Conservation (phyloP, 2,113 vertebrate genomes). For the Thunnus maccoyii region DNA sequence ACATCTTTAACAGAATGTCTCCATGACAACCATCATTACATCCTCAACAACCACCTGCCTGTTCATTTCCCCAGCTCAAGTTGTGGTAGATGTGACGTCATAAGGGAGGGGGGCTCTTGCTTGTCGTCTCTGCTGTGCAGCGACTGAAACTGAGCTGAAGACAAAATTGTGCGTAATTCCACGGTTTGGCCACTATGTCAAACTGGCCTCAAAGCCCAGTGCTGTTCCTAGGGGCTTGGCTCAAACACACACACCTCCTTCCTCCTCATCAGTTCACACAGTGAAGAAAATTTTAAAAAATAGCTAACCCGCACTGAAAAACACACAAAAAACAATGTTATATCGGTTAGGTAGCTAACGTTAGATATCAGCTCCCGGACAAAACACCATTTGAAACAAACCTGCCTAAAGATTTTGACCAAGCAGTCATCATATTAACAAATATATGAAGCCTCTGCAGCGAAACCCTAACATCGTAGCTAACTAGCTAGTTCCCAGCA, state of each 20-base stretch:
- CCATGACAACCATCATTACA: neutral
- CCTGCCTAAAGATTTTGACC: neutral
- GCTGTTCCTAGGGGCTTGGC: too few relatives aligned
- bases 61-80: neutral
- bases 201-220: too few relatives aligned
- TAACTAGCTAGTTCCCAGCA: slow-evolving; percentile 9
- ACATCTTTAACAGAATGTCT: neutral
- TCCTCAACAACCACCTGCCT: neutral
- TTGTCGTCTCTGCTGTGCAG: neutral
- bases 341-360: neutral
- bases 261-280: too few relatives aligned
- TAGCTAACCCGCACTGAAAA: neutral
- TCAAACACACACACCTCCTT: too few relatives aligned
- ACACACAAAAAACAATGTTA: neutral
- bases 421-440: neutral
- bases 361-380: neutral
- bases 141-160: neutral
- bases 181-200: too few relatives aligned
- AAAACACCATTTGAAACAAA: neutral
- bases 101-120: neutral
- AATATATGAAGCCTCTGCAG: neutral
- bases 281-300: neutral
- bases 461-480: neutral
- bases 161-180: too few relatives aligned
- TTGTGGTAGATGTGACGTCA: neutral